Base-by-base conservation (phyloP, 2,113 vertebrate species). In the Orthonyx spaldingii region DNA sequence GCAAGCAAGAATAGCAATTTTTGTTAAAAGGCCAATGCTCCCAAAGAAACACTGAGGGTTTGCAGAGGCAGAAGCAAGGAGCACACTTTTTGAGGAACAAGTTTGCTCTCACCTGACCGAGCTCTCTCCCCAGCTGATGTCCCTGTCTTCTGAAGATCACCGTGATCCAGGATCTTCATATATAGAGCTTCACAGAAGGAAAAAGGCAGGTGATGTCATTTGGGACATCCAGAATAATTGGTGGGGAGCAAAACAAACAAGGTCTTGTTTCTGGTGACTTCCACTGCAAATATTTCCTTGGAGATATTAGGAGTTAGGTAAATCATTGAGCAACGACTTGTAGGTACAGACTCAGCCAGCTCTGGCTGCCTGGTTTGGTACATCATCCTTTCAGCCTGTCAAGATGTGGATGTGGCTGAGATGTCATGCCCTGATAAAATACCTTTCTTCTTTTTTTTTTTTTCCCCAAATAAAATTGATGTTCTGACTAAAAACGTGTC, bases 211-310 rank as follows among this genome's bases (percentile, higher is more conserved):
- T 3, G 20, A 69, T 65, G 46, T 82, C 61, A 93, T 27, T 11
- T 23, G 30, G 76, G 76, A 53, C 81, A 96, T 53, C 75, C 75
- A 55, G 61, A 72, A 52, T 44, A 66, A 87, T 35, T 66, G 78
- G 60, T 50, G 89, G 87, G 92, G 72, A 96, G 69, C 82, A 94
- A 94, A 90, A 56, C 91, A 97, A 96, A 91, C 75, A 84, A 26
- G 8, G 33, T 57, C 56, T 35, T 61, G 68, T 95, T 96, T 89
- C 95, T 95, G 95, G 75, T 94, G 93, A 90, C 85, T 86, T 82
- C 94, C 78, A 95, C 77, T 52, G 93, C 95, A 97, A 97, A 97
- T 94, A 97, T 93, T 96, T 92, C 88, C 90, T 86, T 89, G 59
- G 92, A 96, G 95, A 93, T 82, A 32, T 53, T 39, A 16, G 91